phyloP scores from a whole-genome alignment of 2,113 vertebrate species.

The Notiomystis cincta region DNA sequence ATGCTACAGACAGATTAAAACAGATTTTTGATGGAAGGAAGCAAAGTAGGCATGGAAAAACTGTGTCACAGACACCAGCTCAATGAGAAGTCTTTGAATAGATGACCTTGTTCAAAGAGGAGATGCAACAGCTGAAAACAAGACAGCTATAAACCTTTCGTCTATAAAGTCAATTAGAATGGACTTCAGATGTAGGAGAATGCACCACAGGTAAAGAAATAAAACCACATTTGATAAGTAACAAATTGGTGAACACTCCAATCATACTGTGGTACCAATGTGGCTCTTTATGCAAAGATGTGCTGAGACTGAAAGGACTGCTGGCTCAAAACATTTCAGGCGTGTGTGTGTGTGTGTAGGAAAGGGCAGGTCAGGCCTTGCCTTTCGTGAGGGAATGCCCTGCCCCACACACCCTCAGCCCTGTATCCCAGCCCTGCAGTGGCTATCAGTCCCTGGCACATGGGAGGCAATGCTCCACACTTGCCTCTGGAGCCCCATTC shows the following conservation, averaged over 20 bases:
- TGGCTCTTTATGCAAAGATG: not conserved
- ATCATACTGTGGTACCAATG: not conserved
- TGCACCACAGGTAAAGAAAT: not conserved
- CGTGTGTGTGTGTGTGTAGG: fast-evolving
- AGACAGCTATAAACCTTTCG: not conserved
- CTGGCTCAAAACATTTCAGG: not conserved
- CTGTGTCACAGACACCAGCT: not conserved
- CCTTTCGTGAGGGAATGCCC: fast-evolving
- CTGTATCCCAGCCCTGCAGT: not conserved
- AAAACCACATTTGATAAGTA: not conserved
- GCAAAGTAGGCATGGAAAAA: not conserved
- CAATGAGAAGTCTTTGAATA: not conserved
- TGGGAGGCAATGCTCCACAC: not conserved
- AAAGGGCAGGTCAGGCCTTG: fast-evolving
- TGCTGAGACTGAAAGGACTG: not conserved
- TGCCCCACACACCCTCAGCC: not conserved
- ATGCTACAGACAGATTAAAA: not conserved
- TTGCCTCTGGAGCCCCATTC: not conserved
- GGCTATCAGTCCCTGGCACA: not conserved
- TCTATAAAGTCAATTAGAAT: not conserved
- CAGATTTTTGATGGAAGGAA: not conserved
- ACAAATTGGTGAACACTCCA: not conserved
- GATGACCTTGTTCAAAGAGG: not conserved
- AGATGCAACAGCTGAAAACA: not conserved
- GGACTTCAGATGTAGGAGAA: not conserved